phyloP scores from a whole-genome alignment of 2,797 vertebrate species.

The Siniperca undulata region DNA sequence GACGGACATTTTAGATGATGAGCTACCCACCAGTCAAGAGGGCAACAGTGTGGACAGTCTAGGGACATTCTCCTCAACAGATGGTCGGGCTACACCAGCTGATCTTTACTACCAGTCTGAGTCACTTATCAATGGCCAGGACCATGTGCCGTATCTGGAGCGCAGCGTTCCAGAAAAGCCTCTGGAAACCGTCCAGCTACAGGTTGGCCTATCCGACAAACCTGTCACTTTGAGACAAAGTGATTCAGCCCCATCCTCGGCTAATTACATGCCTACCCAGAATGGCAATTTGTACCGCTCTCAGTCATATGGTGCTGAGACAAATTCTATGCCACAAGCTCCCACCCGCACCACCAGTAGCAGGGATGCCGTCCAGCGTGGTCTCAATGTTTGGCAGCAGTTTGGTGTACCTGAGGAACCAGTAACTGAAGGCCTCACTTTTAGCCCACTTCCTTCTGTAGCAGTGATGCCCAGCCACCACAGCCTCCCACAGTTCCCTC shows the following conservation, averaged over 20 bases:
- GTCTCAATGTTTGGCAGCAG: slow-evolving; percentile 95
- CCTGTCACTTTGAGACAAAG: slow-evolving; percentile 56
- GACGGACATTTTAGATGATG: slow-evolving; percentile 98
- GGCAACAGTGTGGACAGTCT: slow-evolving; percentile 94
- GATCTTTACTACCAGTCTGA: slow-evolving; percentile 86
- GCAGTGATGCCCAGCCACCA: slow-evolving; percentile 82
- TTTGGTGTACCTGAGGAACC: slow-evolving; percentile 89
- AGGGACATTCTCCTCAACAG: slow-evolving; percentile 94
- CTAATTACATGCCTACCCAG: slow-evolving; percentile 83
- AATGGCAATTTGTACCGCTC: slow-evolving; percentile 88
- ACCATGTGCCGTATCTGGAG: slow-evolving; percentile 82
- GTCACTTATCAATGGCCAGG: slow-evolving; percentile 80
- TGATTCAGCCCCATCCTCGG: slow-evolving; percentile 51
- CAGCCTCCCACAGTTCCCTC: slow-evolving; percentile 92
- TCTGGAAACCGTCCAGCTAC: slow-evolving; percentile 60
- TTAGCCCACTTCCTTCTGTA: slow-evolving; percentile 68
- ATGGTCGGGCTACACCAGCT: slow-evolving; percentile 87
- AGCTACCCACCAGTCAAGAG: slow-evolving; percentile 92
- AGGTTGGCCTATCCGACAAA: slow-evolving; percentile 48
- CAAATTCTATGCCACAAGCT: slow-evolving; percentile 88
- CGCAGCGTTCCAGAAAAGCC: slow-evolving; percentile 72
- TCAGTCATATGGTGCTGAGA: slow-evolving; percentile 89
- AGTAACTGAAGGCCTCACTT: slow-evolving; percentile 84
- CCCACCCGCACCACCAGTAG: slow-evolving; percentile 95
- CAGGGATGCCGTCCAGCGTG: slow-evolving; percentile 95